Evolutionary conservation across 2,888 invertebrate genomes (phyloP).

Genomic region (Sipha maydis): DNA sequence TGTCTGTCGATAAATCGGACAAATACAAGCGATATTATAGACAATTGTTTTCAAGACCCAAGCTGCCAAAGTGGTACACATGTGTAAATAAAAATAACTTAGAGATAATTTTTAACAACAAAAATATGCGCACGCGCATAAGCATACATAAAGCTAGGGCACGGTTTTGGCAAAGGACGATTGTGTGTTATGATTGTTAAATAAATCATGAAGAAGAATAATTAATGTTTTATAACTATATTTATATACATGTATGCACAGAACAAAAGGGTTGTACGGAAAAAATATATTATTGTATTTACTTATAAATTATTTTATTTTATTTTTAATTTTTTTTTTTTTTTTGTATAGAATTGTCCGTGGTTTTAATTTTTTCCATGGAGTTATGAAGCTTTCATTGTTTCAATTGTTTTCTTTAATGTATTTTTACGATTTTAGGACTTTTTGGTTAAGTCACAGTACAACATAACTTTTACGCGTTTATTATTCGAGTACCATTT

Average conservation of each 20-base stretch:
- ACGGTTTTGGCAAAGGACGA: constrained; percentile 19
- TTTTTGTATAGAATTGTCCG: neutral
- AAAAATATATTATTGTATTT: neutral
- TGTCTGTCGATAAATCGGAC: constrained; percentile 28
- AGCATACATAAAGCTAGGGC: neutral
- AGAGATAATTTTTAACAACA: constrained; percentile 45
- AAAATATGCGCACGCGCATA: neutral
- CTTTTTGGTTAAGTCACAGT: neutral
- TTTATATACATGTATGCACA: too few species aligned
- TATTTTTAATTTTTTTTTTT: constrained; percentile 1
- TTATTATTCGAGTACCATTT: neutral
- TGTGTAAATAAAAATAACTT: constrained; percentile 40
- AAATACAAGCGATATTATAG: neutral
- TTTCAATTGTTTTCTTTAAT: constrained; percentile 20
- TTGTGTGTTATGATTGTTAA: constrained; percentile 41
- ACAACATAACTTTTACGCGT: neutral
- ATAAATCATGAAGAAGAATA: constrained; percentile 29
- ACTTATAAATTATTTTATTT: neutral
- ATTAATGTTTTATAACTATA: constrained; percentile 10
- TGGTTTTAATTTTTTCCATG: neutral
- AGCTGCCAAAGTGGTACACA: constrained; percentile 27
- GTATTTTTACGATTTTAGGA: neutral
- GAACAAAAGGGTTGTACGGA: neutral
- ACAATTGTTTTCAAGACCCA: neutral
- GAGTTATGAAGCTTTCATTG: constrained; percentile 20